These are phyloP conservation scores for Stigmatopora argus DNA, from an alignment of 2,113 vertebrate species.

Conservation along the genomic window DNA sequence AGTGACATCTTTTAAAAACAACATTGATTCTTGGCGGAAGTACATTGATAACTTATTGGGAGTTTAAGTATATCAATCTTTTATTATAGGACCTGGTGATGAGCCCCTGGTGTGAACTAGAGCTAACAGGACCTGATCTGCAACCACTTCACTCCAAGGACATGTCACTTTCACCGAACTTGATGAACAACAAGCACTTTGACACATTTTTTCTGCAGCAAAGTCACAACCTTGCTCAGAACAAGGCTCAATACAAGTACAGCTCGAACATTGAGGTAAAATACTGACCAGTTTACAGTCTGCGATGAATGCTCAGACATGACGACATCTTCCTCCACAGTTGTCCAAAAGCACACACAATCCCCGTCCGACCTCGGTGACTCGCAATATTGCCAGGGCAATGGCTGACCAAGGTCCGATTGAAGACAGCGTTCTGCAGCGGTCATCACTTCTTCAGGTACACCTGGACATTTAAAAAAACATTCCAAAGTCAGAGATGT, in stretches of 20 bases:
- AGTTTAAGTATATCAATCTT: conserved; percentile 8
- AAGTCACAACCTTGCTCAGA: conserved; percentile 31
- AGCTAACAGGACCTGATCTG: conserved; percentile 32
- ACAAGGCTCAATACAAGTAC: conserved; percentile 46
- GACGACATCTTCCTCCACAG: conserved; percentile 30
- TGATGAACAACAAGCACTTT: conserved; percentile 21
- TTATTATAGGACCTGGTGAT: conserved; percentile 47
- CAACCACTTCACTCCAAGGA: conserved; percentile 26
- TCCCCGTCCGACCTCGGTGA: conserved; percentile 31
- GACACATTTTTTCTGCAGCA: background rate
- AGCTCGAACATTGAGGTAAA: conserved; percentile 65
- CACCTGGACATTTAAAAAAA: background rate
- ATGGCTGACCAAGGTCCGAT: conserved; percentile 61
- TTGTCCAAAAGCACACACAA: conserved; percentile 37
- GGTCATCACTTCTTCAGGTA: conserved; percentile 66
- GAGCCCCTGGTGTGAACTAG: conserved; percentile 36
- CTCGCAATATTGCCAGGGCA: conserved; percentile 64
- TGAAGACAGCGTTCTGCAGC: conserved; percentile 54
- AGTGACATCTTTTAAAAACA: no score
- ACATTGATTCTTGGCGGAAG: no score
- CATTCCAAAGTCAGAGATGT: background rate
- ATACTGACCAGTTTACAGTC: background rate
- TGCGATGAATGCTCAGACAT: background rate
- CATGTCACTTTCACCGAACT: conserved; percentile 8
- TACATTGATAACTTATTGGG: no score